These are phyloP conservation scores for Sebastes elongatus DNA, from an alignment of 2,797 vertebrate species.

Conservation along the genomic window DNA sequence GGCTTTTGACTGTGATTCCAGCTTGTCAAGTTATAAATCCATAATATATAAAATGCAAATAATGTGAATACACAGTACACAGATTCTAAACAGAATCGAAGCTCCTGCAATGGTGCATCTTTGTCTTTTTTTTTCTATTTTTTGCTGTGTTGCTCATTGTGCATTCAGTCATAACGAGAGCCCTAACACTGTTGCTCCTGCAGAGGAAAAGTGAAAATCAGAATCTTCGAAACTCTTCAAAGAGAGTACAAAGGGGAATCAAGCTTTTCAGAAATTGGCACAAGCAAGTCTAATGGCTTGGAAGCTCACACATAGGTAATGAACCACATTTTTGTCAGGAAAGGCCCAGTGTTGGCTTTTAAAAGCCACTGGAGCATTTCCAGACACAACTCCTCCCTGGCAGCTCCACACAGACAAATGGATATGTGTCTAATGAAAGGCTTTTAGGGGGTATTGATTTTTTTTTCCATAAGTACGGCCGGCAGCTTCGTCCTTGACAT, in stretches of 20 bases:
- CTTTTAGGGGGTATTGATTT: constrained; percentile 83
- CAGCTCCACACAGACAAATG: constrained; percentile 69
- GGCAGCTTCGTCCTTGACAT: constrained; percentile 59
- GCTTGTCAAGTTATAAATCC: background rate
- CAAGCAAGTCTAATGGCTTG: constrained; percentile 39
- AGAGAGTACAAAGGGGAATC: constrained; percentile 1
- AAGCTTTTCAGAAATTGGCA: constrained; percentile 2
- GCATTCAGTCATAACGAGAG: background rate
- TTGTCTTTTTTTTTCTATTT: background rate
- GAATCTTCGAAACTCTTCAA: constrained; percentile 20
- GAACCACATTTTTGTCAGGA: constrained; percentile 46
- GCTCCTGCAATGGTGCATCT: background rate
- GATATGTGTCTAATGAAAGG: constrained; percentile 71
- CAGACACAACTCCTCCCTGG: constrained; percentile 67
- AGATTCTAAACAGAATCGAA: background rate
- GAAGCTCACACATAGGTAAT: constrained; percentile 49
- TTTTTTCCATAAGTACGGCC: constrained; percentile 38
- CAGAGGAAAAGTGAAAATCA: constrained; percentile 14
- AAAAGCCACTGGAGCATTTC: constrained; percentile 69
- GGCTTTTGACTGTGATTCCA: background rate
- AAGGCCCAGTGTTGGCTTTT: constrained; percentile 58
- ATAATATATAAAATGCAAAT: background rate
- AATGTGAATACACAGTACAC: background rate
- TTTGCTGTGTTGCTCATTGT: background rate
- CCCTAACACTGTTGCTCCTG: background rate